Conservation (phyloP, 1,140 invertebrate species). For the Nasonia giraulti region DNA sequence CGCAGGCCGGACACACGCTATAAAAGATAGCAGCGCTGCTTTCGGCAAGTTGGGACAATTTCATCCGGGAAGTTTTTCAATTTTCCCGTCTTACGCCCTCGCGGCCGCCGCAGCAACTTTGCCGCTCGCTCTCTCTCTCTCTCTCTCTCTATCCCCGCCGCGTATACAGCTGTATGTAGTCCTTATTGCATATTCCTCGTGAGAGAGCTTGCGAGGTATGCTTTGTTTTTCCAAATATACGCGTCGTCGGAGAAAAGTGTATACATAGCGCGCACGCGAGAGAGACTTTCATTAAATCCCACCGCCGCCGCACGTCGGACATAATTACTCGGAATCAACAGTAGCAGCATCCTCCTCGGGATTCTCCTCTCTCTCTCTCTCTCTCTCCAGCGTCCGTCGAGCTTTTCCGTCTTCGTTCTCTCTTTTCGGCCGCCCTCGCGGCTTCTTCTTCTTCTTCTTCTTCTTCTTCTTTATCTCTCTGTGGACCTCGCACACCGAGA, state of each 20-base stretch:
- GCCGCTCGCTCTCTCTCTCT: conserved; percentile 43
- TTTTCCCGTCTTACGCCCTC: conserved; percentile 64
- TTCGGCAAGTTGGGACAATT: conserved; percentile 64
- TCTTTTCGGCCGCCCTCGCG: conserved; percentile 40
- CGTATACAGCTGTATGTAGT: neutral
- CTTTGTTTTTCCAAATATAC: neutral
- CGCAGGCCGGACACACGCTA: neutral
- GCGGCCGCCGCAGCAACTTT: conserved; percentile 46
- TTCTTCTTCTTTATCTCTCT: conserved; percentile 25
- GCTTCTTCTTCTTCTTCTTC: neutral
- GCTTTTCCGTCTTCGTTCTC: conserved; percentile 49
- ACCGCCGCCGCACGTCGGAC: too few species aligned
- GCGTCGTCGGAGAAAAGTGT: neutral
- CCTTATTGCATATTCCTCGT: conserved; percentile 41
- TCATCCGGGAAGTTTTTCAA: conserved; percentile 73
- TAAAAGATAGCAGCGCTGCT: conserved; percentile 21
- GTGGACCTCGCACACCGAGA: conserved; percentile 27
- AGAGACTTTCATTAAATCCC: conserved; percentile 10
- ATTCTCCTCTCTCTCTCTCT: conserved; percentile 27
- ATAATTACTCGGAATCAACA: conserved; percentile 15
- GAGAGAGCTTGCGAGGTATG: neutral
- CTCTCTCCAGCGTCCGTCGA: conserved; percentile 50
- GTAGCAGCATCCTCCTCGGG: conserved; percentile 42
- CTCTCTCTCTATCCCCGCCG: conserved; percentile 25
- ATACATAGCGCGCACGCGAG: too few species aligned